Percentiles rank a stretch among this genome's conserved stretches.
phyloP scores from a whole-genome alignment of 2,113 vertebrate genomes.

The Toxotes jaculatrix region DNA sequence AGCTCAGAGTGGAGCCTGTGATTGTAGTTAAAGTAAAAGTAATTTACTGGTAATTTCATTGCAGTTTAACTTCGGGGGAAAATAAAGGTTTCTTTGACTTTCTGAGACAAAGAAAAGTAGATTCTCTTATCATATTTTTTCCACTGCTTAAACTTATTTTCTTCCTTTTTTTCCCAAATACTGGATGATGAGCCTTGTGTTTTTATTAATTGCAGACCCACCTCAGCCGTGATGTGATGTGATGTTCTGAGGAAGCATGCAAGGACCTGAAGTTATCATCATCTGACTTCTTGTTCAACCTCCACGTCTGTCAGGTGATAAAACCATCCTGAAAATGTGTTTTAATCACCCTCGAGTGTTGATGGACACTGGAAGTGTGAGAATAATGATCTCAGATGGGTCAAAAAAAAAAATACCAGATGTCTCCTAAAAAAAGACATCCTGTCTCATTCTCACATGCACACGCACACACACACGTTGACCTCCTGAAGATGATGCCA shows the following conservation, averaged over 20 bases:
- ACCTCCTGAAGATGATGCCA: constrained; percentile 16
- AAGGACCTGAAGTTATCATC: not conserved
- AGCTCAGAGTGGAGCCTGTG: not conserved
- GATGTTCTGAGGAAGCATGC: not conserved
- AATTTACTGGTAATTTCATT: not conserved
- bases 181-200: not conserved
- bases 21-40: not conserved
- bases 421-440: not conserved
- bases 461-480: not conserved
- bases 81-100: not conserved
- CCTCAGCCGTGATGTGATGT: constrained; percentile 45
- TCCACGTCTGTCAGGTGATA: constrained; percentile 15
- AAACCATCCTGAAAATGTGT: not conserved
- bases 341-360: not conserved
- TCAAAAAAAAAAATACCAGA: not conserved
- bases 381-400: not conserved
- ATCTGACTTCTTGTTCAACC: not conserved
- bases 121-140: too few species aligned
- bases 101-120: not conserved
- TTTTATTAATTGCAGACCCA: constrained; percentile 63
- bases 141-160: not conserved
- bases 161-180: not conserved
- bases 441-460: not conserved
- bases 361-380: not conserved
- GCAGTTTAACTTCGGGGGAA: not conserved